These are phyloP conservation scores for Paramormyrops hopkinsi DNA, from an alignment of 2,797 vertebrate genomes.

Conservation along the genomic window DNA sequence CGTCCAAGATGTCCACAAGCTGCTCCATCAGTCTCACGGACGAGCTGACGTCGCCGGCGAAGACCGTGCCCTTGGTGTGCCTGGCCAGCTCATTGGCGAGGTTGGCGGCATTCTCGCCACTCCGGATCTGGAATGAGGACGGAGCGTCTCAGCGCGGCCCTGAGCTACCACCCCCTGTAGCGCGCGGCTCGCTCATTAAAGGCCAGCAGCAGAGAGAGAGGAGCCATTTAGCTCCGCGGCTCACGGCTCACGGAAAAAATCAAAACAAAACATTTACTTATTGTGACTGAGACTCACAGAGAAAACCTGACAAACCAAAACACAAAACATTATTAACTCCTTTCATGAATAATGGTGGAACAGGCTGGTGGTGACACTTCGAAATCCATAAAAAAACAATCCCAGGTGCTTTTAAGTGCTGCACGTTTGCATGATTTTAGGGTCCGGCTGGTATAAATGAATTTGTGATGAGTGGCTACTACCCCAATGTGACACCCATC, in stretches of 20 bases:
- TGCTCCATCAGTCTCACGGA: conserved; percentile 95
- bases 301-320: neutral
- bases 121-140: conserved; percentile 77
- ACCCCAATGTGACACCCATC: neutral
- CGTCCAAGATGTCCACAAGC: conserved; percentile 94
- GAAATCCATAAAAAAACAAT: neutral
- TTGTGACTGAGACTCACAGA: neutral
- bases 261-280: neutral
- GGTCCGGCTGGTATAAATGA: neutral
- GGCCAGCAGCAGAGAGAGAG: conserved; percentile 47
- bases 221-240: conserved; percentile 38
- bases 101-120: conserved; percentile 94
- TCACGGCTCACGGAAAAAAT: neutral
- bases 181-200: conserved; percentile 15
- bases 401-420: neutral
- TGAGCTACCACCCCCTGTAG: neutral
- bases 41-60: conserved; percentile 90
- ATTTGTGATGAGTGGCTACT: neutral
- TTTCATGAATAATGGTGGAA: neutral
- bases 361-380: neutral
- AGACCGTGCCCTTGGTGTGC: conserved; percentile 91
- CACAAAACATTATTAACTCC: neutral
- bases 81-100: conserved; percentile 94
- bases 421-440: neutral
- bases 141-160: conserved; percentile 48